A percentile compares a stretch with the other conserved stretches of the same genome.
phyloP scores from a whole-genome alignment of 2,113 vertebrate genomes.

The Aldabrachelys gigantea region DNA sequence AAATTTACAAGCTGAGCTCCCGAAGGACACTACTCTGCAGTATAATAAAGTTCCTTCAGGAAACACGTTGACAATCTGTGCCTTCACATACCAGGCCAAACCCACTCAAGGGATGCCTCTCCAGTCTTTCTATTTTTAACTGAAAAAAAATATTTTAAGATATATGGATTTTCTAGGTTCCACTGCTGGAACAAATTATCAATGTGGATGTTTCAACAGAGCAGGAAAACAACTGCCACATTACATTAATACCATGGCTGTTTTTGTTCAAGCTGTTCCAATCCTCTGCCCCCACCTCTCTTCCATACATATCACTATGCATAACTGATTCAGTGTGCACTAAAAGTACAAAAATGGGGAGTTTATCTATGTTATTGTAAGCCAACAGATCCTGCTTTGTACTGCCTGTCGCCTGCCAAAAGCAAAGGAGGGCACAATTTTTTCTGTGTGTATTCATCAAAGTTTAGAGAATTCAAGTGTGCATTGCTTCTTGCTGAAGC shows the following conservation, averaged over 20 bases:
- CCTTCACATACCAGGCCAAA: constrained; percentile 71
- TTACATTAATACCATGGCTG: constrained; percentile 45
- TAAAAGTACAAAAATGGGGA: background rate
- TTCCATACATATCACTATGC: accelerated
- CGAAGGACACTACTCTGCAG: constrained; percentile 16
- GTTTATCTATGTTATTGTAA: background rate
- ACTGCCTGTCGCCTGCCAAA: background rate
- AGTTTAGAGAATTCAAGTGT: background rate
- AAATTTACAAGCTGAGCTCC: constrained; percentile 12
- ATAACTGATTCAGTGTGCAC: background rate
- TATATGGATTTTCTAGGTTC: constrained; percentile 51
- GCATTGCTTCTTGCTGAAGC: background rate
- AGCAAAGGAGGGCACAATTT: background rate
- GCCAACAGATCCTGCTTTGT: background rate
- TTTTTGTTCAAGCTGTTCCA: constrained; percentile 1
- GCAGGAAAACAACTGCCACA: constrained; percentile 62
- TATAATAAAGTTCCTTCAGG: background rate
- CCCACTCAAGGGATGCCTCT: constrained; percentile 76
- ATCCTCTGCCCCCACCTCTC: accelerated
- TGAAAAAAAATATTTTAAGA: constrained; percentile 37
- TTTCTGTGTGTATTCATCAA: background rate
- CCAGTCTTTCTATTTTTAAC: constrained; percentile 80
- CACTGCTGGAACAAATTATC: constrained; percentile 47
- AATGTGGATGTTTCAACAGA: constrained; percentile 53
- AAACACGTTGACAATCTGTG: constrained; percentile 60